Conservation (phyloP, 1,140 invertebrate species). For the Episyrphus balteatus region DNA sequence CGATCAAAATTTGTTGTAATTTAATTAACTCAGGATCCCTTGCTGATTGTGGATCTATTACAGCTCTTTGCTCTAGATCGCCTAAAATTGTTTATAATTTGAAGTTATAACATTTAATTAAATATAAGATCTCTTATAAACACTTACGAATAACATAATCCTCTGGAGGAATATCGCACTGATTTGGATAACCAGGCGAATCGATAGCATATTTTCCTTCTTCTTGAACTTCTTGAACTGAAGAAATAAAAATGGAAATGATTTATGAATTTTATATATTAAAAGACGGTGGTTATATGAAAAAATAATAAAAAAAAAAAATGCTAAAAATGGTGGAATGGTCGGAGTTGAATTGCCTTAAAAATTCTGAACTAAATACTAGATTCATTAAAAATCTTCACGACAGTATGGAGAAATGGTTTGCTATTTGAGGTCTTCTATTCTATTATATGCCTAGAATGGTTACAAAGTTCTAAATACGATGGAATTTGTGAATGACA, state of each 20-base stretch:
- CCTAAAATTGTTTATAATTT: conserved; percentile 40
- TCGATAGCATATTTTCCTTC: conserved; percentile 96
- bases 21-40: conserved; percentile 81
- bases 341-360: background rate
- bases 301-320: background rate
- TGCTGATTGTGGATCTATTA: conserved; percentile 81
- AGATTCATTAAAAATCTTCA: conserved; percentile 1
- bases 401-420: conserved; percentile 15
- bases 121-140: background rate
- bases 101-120: background rate
- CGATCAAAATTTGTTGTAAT: conserved; percentile 78
- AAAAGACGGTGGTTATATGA: background rate
- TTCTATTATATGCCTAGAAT: too few species aligned
- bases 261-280: conserved; percentile 11
- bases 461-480: too few species aligned
- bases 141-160: conserved; percentile 77
- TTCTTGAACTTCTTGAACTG: conserved; percentile 88
- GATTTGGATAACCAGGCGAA: conserved; percentile 77
- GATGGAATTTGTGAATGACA: too few species aligned
- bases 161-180: conserved; percentile 78
- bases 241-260: conserved; percentile 3
- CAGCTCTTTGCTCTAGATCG: conserved; percentile 93
- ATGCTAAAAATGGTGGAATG: background rate
- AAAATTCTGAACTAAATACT: background rate
- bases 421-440: background rate